These are phyloP conservation scores for Heliconius hermathena DNA, from an alignment of 1,140 invertebrate species.

Conservation along the genomic window DNA sequence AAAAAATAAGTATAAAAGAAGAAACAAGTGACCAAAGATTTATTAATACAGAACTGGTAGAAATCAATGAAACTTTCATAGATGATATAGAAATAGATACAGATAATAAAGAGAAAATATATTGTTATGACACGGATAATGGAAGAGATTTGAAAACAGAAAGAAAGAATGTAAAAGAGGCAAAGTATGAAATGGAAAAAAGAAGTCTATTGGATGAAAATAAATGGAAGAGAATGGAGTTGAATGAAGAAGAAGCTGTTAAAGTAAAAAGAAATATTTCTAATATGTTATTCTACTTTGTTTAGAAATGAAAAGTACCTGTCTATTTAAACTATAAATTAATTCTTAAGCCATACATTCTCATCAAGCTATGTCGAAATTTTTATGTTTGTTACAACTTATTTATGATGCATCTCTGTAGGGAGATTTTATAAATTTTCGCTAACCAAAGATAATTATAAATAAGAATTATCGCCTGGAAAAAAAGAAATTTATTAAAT, in stretches of 20 bases:
- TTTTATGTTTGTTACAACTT: too few relatives aligned
- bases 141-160: neutral
- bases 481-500: too few relatives aligned
- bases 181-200: conserved; percentile 17
- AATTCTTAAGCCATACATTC: too few relatives aligned
- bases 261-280: conserved; percentile 33
- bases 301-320: too few relatives aligned
- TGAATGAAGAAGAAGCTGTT: conserved; percentile 66
- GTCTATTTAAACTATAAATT: too few relatives aligned
- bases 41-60: conserved; percentile 29
- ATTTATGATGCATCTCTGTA: too few relatives aligned
- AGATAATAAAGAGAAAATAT: neutral
- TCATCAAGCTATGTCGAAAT: too few relatives aligned
- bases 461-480: too few relatives aligned
- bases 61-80: neutral
- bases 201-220: conserved; percentile 42
- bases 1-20: conserved; percentile 26
- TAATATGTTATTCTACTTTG: too few relatives aligned
- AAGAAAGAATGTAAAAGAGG: neutral
- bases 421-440: too few relatives aligned
- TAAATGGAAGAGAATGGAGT: conserved; percentile 57
- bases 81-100: conserved; percentile 4
- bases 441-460: too few relatives aligned
- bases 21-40: conserved; percentile 29
- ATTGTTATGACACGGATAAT: neutral